Evolutionary conservation across 2,888 invertebrate genomes (phyloP).

Genomic region (Agonopterix heracliana): DNA sequence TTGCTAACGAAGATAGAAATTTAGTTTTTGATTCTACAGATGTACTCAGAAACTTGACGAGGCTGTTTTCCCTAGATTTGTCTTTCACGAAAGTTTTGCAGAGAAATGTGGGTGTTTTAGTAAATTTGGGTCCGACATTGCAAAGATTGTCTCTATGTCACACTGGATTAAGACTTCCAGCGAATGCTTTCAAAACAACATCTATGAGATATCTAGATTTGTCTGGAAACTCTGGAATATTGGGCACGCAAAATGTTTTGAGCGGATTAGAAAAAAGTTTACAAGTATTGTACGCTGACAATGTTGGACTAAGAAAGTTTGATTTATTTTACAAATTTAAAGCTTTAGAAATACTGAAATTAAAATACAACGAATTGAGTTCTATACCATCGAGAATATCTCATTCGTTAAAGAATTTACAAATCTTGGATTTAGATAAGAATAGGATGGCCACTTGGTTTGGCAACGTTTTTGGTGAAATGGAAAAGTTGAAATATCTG

Average conservation of each 20-base stretch:
- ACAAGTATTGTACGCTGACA: constrained; percentile 59
- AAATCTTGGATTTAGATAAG: constrained; percentile 64
- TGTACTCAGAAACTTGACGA: constrained; percentile 25
- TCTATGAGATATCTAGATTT: constrained; percentile 67
- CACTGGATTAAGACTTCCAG: constrained; percentile 48
- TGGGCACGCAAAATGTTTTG: constrained; percentile 42
- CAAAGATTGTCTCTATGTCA: constrained; percentile 58
- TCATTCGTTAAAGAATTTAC: constrained; percentile 44
- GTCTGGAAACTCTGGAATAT: constrained; percentile 68
- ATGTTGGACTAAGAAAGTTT: constrained; percentile 49
- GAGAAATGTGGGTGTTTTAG: constrained; percentile 27
- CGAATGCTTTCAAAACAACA: constrained; percentile 53
- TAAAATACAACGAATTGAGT: constrained; percentile 69
- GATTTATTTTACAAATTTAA: constrained; percentile 46
- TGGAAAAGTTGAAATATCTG: constrained; percentile 54
- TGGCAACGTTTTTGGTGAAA: constrained; percentile 42
- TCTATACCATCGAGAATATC: constrained; percentile 37
- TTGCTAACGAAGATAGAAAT: constrained; percentile 18
- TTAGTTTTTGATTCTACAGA: constrained; percentile 24
- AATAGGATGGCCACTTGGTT: constrained; percentile 78
- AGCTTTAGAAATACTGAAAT: constrained; percentile 60
- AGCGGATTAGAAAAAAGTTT: constrained; percentile 54
- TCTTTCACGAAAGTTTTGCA: constrained; percentile 38
- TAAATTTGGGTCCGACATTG: constrained; percentile 27
- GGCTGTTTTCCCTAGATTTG: constrained; percentile 43